Conservation (phyloP, 1,140 invertebrate species). For the Bicyclus anynana region DNA sequence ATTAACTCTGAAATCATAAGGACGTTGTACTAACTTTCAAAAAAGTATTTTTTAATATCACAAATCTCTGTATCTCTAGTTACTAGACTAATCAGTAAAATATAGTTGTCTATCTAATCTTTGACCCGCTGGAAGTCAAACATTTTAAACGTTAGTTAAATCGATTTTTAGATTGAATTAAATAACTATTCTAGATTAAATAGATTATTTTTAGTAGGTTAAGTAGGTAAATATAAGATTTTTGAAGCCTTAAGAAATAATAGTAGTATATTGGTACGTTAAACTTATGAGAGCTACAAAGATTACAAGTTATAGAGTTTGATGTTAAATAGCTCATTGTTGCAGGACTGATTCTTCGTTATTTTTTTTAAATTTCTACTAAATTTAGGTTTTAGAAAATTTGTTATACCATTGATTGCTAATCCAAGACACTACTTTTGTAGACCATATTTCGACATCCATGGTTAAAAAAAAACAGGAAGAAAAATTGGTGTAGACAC, state of each 20-base stretch:
- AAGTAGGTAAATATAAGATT: background rate
- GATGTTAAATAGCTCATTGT: too few species aligned
- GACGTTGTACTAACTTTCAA: slow-evolving; percentile 68
- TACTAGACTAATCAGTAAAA: slow-evolving; percentile 36
- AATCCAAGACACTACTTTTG: too few species aligned
- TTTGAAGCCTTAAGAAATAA: background rate
- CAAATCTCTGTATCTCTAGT: slow-evolving; percentile 70
- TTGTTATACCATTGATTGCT: too few species aligned
- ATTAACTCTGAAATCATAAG: slow-evolving; percentile 60
- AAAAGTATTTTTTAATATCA: slow-evolving; percentile 72
- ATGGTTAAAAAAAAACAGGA: too few species aligned
- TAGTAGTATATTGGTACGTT: background rate
- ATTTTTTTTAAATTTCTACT: too few species aligned
- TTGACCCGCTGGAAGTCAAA: slow-evolving; percentile 49
- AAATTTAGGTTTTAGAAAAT: too few species aligned
- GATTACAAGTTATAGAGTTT: too few species aligned
- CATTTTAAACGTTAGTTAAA: slow-evolving; percentile 11
- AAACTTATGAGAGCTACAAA: too few species aligned
- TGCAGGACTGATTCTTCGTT: too few species aligned
- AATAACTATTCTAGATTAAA: background rate
- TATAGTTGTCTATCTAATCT: slow-evolving; percentile 17
- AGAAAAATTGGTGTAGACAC: too few species aligned
- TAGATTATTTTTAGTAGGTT: background rate
- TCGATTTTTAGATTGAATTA: background rate
- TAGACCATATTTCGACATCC: too few species aligned